phyloP scores from a whole-genome alignment of 2,113 vertebrate genomes.

The Tragelaphus buxtoni region DNA sequence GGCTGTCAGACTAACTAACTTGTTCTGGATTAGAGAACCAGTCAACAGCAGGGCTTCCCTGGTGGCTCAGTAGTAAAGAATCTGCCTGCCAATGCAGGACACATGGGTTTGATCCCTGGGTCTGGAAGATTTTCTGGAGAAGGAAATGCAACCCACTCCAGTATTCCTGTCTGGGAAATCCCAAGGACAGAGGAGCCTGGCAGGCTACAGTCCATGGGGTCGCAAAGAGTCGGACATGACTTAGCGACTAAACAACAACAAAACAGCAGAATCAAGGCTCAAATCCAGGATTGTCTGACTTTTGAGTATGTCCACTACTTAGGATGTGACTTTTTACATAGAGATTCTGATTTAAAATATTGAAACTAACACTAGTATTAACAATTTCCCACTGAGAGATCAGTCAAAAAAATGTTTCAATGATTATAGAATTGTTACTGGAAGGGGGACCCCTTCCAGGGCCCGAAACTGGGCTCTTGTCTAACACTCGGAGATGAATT shows the following conservation, averaged over 20 bases:
- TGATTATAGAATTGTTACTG: not conserved
- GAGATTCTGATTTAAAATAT: constrained; percentile 5
- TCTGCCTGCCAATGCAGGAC: not conserved
- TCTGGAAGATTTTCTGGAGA: not conserved
- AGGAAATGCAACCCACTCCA: not conserved
- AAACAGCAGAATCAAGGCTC: not conserved
- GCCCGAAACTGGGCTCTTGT: no score
- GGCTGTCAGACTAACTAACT: not conserved
- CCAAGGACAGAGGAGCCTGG: not conserved
- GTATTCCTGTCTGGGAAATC: not conserved
- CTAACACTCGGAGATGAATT: no score
- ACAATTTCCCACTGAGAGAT: not conserved
- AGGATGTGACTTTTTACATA: not conserved
- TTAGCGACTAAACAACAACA: not conserved
- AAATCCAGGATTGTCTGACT: not conserved
- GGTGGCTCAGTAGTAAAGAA: not conserved
- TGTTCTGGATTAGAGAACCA: not conserved
- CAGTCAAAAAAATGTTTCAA: not conserved
- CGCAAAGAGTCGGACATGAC: not conserved
- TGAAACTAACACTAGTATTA: constrained; percentile 30
- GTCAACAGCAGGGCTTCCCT: not conserved
- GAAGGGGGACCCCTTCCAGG: no score
- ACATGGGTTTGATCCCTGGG: not conserved
- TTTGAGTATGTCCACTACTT: not conserved
- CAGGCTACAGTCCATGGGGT: not conserved